A percentile compares a stretch with the other conserved stretches of the same genome.
phyloP scores from a whole-genome alignment of 2,113 vertebrate species.

The Eurystomus gularis region DNA sequence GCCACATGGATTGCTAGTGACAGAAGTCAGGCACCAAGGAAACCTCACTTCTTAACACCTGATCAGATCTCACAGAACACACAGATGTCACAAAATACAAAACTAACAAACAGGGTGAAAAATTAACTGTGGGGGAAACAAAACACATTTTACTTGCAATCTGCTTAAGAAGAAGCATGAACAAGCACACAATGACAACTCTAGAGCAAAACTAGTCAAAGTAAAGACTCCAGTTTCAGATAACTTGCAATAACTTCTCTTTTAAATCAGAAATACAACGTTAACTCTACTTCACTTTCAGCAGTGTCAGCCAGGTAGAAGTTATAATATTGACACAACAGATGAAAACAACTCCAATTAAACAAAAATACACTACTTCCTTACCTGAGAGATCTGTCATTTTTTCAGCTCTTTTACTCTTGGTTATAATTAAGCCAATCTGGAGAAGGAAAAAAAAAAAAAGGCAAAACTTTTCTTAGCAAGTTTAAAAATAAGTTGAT shows the following conservation, averaged over 20 bases:
- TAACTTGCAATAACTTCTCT: neutral
- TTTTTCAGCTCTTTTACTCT: constrained; percentile 95
- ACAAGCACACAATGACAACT: neutral
- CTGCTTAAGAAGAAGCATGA: rapidly evolving
- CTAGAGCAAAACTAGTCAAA: neutral
- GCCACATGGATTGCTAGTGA: neutral
- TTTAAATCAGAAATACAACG: neutral
- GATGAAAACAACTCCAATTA: neutral
- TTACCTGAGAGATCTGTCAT: constrained; percentile 95
- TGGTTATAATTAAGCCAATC: constrained; percentile 94
- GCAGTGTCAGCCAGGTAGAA: neutral
- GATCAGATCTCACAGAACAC: neutral
- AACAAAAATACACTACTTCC: neutral
- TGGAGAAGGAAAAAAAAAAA: constrained; percentile 41
- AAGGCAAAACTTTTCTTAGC: neutral
- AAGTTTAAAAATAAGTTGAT: neutral
- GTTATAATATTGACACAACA: rapidly evolving
- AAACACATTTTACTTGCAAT: neutral
- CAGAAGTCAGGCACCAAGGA: neutral
- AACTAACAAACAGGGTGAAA: neutral
- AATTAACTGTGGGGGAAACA: neutral
- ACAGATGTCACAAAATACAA: neutral
- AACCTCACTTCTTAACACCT: neutral
- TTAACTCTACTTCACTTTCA: neutral
- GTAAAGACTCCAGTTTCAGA: neutral